A percentile compares a stretch with the other conserved stretches of the same genome.
Evolutionary conservation across 2,888 invertebrate species (phyloP).

Genomic region (Pocota personata): DNA sequence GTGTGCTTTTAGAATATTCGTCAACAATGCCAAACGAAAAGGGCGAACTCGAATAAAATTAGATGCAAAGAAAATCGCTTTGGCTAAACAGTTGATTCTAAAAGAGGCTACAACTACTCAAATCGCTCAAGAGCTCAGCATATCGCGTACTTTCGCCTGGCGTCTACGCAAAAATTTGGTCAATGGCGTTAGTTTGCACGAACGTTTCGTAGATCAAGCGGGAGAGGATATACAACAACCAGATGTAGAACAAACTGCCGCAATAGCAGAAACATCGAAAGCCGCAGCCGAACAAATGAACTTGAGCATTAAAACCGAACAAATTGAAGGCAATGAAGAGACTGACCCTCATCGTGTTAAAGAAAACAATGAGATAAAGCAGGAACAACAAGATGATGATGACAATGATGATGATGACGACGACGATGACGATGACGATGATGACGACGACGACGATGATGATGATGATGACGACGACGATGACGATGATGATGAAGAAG

Average conservation of each 20-base stretch:
- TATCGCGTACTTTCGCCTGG: constrained; percentile 82
- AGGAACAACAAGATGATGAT: constrained; percentile 54
- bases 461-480: constrained; percentile 52
- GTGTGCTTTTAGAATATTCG: constrained; percentile 55
- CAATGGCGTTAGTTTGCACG: constrained; percentile 81
- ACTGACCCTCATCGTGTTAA: constrained; percentile 34
- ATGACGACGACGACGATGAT: constrained; percentile 39
- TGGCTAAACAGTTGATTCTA: constrained; percentile 81
- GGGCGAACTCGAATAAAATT: constrained; percentile 82
- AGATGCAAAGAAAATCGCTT: constrained; percentile 81
- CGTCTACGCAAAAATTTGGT: constrained; percentile 81
- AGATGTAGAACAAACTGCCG: neutral
- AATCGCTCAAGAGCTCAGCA: constrained; percentile 81
- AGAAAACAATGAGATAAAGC: constrained; percentile 33
- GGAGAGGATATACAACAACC: constrained; percentile 75
- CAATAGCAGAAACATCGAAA: constrained; percentile 12
- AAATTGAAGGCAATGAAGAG: constrained; percentile 56
- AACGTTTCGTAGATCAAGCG: constrained; percentile 80
- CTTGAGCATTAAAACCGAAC: constrained; percentile 66
- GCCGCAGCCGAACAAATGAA: constrained; percentile 36
- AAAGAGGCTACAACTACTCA: constrained; percentile 82
- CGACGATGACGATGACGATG: constrained; percentile 60
- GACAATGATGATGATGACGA: constrained; percentile 63
- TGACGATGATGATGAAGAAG: constrained; percentile 45
- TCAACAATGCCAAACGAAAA: constrained; percentile 79